Evolutionary conservation across 1,140 invertebrate species (phyloP).

Genomic region (Trachelipus rathkii): DNA sequence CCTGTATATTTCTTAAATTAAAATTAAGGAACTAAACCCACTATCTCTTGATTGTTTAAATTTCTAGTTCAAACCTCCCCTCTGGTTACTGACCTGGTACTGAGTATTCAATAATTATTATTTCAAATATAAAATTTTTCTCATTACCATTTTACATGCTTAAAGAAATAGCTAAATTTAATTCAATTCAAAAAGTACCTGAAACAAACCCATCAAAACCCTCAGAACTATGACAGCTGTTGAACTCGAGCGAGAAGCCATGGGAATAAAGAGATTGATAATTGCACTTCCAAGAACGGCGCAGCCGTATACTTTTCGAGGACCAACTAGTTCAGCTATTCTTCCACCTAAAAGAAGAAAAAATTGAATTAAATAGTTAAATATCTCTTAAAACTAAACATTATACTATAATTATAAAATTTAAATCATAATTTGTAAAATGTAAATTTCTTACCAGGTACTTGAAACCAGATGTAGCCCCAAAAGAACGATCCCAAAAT

Average conservation of each 20-base stretch:
- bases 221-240: slow-evolving; percentile 36
- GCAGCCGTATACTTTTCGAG: slow-evolving; percentile 43
- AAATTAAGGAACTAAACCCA: too few relatives aligned
- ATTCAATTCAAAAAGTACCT: too few relatives aligned
- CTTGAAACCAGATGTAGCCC: slow-evolving; percentile 53
- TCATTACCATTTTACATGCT: too few relatives aligned
- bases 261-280: slow-evolving; percentile 33
- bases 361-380: not conserved
- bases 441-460: slow-evolving; percentile 53
- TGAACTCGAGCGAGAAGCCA: slow-evolving; percentile 29
- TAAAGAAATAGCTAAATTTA: too few relatives aligned
- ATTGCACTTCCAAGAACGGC: slow-evolving; percentile 50
- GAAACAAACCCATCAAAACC: slow-evolving; percentile 41
- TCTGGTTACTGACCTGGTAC: too few relatives aligned
- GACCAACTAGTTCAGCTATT: slow-evolving; percentile 46
- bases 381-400: not conserved
- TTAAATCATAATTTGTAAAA: too few relatives aligned
- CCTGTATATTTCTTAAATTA: too few relatives aligned
- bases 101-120: too few relatives aligned
- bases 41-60: too few relatives aligned
- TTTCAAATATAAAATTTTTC: too few relatives aligned
- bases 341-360: slow-evolving; percentile 48
- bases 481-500: slow-evolving; percentile 52
- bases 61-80: too few relatives aligned
- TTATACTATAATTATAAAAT: not conserved